Percentiles rank a stretch among this genome's conserved stretches.
Evolutionary conservation across 2,888 invertebrate species (phyloP).

Genomic region (Coecobrya sp.): DNA sequence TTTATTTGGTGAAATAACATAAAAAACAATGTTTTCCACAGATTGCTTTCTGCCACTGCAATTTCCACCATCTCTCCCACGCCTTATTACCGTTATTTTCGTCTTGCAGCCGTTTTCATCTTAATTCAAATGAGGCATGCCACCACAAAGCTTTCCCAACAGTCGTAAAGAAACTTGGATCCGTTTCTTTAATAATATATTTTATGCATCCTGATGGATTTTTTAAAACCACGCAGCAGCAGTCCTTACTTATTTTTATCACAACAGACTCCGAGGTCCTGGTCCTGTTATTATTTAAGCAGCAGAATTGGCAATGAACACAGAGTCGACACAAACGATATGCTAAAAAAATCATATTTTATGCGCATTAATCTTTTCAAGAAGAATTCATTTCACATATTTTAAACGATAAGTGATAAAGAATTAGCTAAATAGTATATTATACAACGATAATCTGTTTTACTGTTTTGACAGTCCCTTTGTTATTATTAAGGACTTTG

Average conservation of each 20-base stretch:
- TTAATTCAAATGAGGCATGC: not conserved
- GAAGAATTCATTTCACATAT: not conserved
- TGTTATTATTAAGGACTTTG: too few relatives aligned
- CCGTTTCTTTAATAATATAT: too few relatives aligned
- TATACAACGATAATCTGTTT: not conserved
- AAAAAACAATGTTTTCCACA: conserved; percentile 14
- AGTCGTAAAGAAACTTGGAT: too few relatives aligned
- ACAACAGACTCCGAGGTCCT: not conserved
- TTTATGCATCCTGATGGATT: too few relatives aligned
- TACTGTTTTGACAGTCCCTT: not conserved
- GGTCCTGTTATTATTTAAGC: too few relatives aligned
- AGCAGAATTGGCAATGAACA: not conserved
- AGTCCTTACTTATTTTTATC: not conserved
- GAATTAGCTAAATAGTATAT: not conserved
- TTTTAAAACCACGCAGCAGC: too few relatives aligned
- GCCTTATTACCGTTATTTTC: not conserved
- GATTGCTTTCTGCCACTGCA: not conserved
- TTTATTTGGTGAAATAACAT: conserved; percentile 5
- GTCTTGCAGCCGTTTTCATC: not conserved
- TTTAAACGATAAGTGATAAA: not conserved
- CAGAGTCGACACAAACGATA: not conserved
- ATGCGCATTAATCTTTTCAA: conserved; percentile 66
- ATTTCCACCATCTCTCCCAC: not conserved
- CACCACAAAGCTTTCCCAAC: not conserved
- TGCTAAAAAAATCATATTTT: conserved; percentile 52